Conservation (phyloP, 2,888 invertebrate species). For the Cerceris ruficornis region DNA sequence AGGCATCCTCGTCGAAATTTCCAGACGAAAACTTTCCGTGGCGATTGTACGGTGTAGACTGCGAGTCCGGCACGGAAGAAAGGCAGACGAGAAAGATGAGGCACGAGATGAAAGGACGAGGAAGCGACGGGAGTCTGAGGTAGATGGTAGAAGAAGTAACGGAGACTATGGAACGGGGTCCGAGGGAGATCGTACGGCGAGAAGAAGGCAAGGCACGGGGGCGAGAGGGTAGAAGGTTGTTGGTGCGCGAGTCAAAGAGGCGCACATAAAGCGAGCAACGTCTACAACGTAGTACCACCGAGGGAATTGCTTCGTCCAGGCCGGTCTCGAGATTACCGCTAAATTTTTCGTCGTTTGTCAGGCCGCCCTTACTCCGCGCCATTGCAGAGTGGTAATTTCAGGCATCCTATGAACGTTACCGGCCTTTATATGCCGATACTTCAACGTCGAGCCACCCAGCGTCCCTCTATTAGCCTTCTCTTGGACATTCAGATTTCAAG, state of each 20-base stretch:
- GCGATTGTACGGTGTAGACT: conserved; percentile 68
- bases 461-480: conserved; percentile 25
- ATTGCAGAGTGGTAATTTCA: conserved; percentile 54
- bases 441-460: conserved; percentile 32
- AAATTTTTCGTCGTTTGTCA: conserved; percentile 74
- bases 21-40: conserved; percentile 71
- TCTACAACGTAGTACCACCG: conserved; percentile 57
- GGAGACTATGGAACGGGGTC: conserved; percentile 20
- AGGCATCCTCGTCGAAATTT: conserved; percentile 61
- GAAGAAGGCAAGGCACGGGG: conserved; percentile 29
- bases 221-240: conserved; percentile 57
- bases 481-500: conserved; percentile 38
- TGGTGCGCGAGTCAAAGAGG: conserved; percentile 72
- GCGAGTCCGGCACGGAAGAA: conserved; percentile 62
- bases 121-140: conserved; percentile 13
- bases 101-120: conserved; percentile 72
- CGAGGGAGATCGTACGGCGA: conserved; percentile 29
- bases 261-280: conserved; percentile 74
- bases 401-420: conserved; percentile 41
- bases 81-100: conserved; percentile 69
- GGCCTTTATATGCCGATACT: conserved; percentile 63
- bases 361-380: conserved; percentile 35
- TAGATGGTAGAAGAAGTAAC: conserved; percentile 16
- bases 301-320: conserved; percentile 65
- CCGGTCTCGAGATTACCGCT: conserved; percentile 69